phyloP scores from a whole-genome alignment of 2,888 invertebrate genomes.

The Stenurella melanura region DNA sequence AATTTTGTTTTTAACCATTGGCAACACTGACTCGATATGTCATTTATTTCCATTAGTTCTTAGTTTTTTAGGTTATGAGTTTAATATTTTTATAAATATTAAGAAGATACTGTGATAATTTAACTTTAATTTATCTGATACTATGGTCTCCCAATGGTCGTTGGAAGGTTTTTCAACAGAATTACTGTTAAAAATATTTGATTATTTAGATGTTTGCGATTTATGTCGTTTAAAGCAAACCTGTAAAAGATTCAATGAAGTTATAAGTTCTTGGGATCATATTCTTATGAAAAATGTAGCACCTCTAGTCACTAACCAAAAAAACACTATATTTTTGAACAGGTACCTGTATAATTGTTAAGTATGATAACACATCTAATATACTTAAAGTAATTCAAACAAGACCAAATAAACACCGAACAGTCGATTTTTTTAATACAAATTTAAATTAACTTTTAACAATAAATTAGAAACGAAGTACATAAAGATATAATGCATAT shows the following conservation, averaged over 20 bases:
- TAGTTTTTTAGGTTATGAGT: slow-evolving; percentile 12
- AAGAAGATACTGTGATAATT: neutral
- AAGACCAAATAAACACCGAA: neutral
- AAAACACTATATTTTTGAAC: slow-evolving; percentile 50
- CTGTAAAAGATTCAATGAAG: slow-evolving; percentile 72
- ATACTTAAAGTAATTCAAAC: neutral
- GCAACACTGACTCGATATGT: too few species aligned
- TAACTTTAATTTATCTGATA: neutral
- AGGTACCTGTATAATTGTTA: slow-evolving; percentile 43
- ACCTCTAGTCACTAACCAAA: slow-evolving; percentile 56
- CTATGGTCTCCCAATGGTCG: neutral
- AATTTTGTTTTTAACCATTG: too few species aligned
- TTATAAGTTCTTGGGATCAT: slow-evolving; percentile 69
- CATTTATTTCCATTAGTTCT: neutral
- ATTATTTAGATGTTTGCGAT: slow-evolving; percentile 74
- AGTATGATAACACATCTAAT: neutral
- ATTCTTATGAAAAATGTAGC: slow-evolving; percentile 51
- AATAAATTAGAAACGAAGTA: too few species aligned
- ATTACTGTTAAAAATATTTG: slow-evolving; percentile 75
- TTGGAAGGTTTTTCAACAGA: slow-evolving; percentile 70
- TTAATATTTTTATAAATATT: neutral
- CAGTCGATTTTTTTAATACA: neutral
- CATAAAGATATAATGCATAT: slow-evolving; percentile 4
- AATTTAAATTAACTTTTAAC: neutral
- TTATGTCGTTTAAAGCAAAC: slow-evolving; percentile 74